Evolutionary conservation across 2,797 vertebrate genomes (phyloP).

Genomic region (Calcarius lapponicus): DNA sequence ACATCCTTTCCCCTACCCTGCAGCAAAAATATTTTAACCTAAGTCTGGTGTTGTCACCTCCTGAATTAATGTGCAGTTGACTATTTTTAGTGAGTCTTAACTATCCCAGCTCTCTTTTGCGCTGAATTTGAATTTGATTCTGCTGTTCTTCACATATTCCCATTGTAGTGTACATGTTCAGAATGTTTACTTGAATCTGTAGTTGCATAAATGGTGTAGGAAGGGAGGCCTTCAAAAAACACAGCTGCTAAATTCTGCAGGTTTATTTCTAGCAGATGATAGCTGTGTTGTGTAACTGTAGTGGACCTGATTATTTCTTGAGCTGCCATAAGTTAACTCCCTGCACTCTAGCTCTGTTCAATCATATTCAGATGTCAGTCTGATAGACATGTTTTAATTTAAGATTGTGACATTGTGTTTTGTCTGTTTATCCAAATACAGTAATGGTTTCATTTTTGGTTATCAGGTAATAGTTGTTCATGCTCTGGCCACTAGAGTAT

Average conservation of each 20-base stretch:
- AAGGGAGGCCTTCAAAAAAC: neutral
- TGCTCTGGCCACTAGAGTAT: neutral
- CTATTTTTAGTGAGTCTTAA: neutral
- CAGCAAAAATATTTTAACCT: neutral
- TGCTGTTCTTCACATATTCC: neutral
- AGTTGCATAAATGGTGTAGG: neutral
- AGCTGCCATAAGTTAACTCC: neutral
- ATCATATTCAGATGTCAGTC: neutral
- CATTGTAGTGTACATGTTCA: neutral
- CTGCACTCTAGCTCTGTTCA: neutral
- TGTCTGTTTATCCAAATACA: neutral
- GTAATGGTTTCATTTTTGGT: neutral
- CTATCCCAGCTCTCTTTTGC: neutral
- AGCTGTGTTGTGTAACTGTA: neutral
- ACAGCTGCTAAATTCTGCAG: neutral
- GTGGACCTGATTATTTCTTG: neutral
- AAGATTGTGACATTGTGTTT: neutral
- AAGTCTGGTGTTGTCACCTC: neutral
- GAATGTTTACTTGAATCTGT: neutral
- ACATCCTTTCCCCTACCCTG: neutral
- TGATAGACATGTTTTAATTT: neutral
- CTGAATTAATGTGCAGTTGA: neutral
- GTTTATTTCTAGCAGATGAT: neutral
- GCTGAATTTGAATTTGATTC: neutral
- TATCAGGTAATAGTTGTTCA: neutral